phyloP scores from a whole-genome alignment of 2,113 vertebrate genomes.

The Archocentrus centrarchus region DNA sequence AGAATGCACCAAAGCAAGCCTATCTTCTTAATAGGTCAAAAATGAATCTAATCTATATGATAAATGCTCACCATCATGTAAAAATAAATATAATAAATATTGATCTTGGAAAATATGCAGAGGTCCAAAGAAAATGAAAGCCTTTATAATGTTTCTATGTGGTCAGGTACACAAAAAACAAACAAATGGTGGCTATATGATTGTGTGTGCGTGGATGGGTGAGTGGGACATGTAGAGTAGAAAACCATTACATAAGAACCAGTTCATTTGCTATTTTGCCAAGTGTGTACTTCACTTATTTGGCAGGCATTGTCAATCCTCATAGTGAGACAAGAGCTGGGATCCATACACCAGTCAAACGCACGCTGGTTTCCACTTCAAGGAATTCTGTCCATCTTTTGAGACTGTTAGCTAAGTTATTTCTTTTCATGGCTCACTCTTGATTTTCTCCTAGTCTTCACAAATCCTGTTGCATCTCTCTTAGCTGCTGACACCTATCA shows the following conservation, averaged over 20 bases:
- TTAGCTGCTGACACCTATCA: not conserved
- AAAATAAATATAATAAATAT: constrained; percentile 21
- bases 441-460: not conserved
- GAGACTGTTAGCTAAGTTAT: constrained; percentile 11
- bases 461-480: not conserved
- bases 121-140: constrained; percentile 47
- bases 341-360: constrained; percentile 47
- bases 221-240: too few species aligned
- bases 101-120: constrained; percentile 51
- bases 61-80: not conserved
- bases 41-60: not conserved
- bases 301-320: constrained; percentile 10
- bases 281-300: constrained; percentile 32
- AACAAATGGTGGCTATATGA: too few species aligned
- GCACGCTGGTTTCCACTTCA: constrained; percentile 8
- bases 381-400: constrained; percentile 9
- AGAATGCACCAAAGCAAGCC: too few species aligned
- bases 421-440: constrained; percentile 29
- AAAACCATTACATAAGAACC: too few species aligned
- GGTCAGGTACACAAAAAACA: constrained; percentile 7
- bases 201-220: too few species aligned
- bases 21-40: too few species aligned
- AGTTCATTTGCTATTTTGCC: too few species aligned
- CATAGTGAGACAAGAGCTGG: not conserved
- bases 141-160: constrained; percentile 32